Evolutionary conservation across 2,797 vertebrate species (phyloP).

Genomic region (Spondyliosoma cantharus): DNA sequence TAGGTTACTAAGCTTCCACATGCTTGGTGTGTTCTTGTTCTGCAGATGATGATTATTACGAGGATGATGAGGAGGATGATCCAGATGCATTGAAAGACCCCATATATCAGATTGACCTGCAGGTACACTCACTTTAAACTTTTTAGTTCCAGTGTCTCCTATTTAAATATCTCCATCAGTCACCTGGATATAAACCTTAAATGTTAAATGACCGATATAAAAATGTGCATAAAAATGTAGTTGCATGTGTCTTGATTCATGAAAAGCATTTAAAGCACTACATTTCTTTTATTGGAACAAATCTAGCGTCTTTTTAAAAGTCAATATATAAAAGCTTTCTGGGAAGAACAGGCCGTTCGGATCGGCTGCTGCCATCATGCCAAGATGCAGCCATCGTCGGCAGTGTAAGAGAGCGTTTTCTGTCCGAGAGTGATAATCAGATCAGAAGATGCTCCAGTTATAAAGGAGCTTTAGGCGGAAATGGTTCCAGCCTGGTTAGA

Average conservation of each 20-base stretch:
- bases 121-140: constrained; percentile 81
- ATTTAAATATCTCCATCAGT: background rate
- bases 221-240: constrained; percentile 1
- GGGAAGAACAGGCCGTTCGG: background rate
- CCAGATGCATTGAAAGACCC: constrained; percentile 98
- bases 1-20: background rate
- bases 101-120: constrained; percentile 96
- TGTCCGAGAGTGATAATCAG: constrained; percentile 1
- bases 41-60: constrained; percentile 97
- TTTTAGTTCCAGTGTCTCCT: background rate
- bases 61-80: constrained; percentile 97
- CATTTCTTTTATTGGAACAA: background rate
- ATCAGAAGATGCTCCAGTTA: constrained; percentile 30
- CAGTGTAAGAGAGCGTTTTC: background rate
- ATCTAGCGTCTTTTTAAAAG: background rate
- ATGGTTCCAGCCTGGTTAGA: background rate
- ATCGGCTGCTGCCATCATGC: background rate
- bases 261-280: too few relatives aligned
- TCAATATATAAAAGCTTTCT: background rate
- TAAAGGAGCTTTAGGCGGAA: constrained; percentile 13
- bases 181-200: background rate
- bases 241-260: background rate
- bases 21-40: constrained; percentile 2
- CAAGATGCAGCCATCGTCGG: background rate
- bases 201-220: background rate